Conservation (phyloP, 2,797 vertebrate genomes). For the Sylvilagus floridanus region DNA sequence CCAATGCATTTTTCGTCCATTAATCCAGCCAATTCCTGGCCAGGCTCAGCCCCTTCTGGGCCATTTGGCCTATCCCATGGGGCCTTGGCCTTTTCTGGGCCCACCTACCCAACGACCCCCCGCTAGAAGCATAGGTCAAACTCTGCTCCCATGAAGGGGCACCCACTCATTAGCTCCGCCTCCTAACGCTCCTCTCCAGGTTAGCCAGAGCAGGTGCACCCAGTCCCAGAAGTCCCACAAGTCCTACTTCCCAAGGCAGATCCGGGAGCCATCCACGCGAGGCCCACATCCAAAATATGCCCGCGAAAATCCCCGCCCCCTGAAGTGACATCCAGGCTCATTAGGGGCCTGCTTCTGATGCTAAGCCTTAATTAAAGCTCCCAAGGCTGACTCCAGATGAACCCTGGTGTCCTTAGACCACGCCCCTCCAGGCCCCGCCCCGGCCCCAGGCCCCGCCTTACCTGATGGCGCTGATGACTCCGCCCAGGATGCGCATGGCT, state of each 20-base stretch:
- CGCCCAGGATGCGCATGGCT: slow-evolving; percentile 83
- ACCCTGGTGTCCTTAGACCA: neutral
- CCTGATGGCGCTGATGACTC: slow-evolving; percentile 84
- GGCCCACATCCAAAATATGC: too few relatives aligned
- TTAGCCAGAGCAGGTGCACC: neutral
- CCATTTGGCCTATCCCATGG: neutral
- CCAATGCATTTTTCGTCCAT: neutral
- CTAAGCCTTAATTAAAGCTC: neutral
- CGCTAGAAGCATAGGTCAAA: neutral
- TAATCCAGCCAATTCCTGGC: neutral
- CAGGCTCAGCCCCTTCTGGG: neutral
- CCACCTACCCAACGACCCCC: neutral
- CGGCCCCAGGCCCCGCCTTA: neutral
- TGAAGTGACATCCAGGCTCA: neutral
- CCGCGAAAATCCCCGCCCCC: neutral
- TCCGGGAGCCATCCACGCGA: too few relatives aligned
- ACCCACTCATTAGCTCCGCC: neutral
- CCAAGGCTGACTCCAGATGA: neutral
- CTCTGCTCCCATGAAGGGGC: neutral
- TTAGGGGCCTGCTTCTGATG: neutral
- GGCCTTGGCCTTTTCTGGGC: neutral
- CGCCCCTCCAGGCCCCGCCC: neutral
- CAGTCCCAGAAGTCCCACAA: neutral
- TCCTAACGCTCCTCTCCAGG: neutral
- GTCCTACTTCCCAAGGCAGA: neutral